Conservation (phyloP, 2,797 vertebrate species). For the Crypturellus tataupa region DNA sequence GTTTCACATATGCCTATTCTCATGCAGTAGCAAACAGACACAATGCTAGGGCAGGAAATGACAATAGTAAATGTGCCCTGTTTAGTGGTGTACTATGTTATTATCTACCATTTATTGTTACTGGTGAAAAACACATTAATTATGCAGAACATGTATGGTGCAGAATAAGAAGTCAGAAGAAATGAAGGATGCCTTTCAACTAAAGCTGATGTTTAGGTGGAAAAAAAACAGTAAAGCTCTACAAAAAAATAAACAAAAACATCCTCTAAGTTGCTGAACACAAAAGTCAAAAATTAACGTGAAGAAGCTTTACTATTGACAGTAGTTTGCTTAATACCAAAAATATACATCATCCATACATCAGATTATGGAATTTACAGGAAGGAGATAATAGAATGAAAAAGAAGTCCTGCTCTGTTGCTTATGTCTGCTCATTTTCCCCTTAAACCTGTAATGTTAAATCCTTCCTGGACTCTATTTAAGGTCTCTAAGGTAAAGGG, state of each 20-base stretch:
- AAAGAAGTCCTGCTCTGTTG: not conserved
- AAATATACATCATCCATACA: conserved; percentile 2
- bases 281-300: not conserved
- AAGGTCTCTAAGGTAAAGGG: not conserved
- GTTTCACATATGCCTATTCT: not conserved
- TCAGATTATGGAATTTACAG: not conserved
- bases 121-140: not conserved
- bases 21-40: not conserved
- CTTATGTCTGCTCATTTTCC: not conserved
- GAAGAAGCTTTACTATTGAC: conserved; percentile 23
- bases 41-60: not conserved
- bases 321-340: conserved; percentile 27
- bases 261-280: not conserved
- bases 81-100: not conserved
- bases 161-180: not conserved
- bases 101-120: not conserved
- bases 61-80: not conserved
- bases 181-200: not conserved
- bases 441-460: not conserved
- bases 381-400: not conserved
- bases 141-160: not conserved
- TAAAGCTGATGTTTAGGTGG: not conserved
- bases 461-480: not conserved
- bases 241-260: not conserved
- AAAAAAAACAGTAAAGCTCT: not conserved